Evolutionary conservation across 1,140 invertebrate species (phyloP).

Genomic region (Listronotus bonariensis): DNA sequence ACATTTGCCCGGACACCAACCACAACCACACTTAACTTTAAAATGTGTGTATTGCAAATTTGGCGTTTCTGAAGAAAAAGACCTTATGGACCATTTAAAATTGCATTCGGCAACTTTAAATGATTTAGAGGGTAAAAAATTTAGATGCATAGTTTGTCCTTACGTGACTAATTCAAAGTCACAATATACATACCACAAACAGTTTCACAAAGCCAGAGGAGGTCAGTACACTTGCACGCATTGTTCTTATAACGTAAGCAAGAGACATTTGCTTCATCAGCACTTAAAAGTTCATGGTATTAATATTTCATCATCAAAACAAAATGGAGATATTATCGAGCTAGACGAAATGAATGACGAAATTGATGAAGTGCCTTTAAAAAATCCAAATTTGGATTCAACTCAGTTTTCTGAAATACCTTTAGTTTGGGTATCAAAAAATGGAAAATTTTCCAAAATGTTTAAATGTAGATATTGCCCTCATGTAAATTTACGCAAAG

Average conservation of each 20-base stretch:
- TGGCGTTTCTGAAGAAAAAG: constrained; percentile 63
- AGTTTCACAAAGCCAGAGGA: constrained; percentile 77
- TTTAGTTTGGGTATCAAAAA: constrained; percentile 73
- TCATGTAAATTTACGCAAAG: constrained; percentile 76
- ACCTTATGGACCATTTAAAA: constrained; percentile 52
- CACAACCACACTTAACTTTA: constrained; percentile 69
- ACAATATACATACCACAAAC: constrained; percentile 83
- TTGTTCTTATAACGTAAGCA: constrained; percentile 83
- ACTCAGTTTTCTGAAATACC: constrained; percentile 60
- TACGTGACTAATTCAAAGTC: constrained; percentile 83
- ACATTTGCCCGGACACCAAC: constrained; percentile 75
- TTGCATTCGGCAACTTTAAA: constrained; percentile 43
- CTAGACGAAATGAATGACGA: constrained; percentile 51
- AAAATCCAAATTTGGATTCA: constrained; percentile 31
- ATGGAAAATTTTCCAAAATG: constrained; percentile 78
- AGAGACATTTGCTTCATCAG: constrained; percentile 76
- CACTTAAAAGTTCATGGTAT: constrained; percentile 78
- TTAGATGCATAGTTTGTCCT: constrained; percentile 74
- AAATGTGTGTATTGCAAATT: constrained; percentile 84
- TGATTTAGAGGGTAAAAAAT: constrained; percentile 60
- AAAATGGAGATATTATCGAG: constrained; percentile 49
- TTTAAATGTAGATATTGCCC: constrained; percentile 85
- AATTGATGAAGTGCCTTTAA: constrained; percentile 47
- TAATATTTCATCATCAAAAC: constrained; percentile 50
- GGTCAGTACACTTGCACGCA: constrained; percentile 77